A percentile compares a stretch with the other conserved stretches of the same genome.
phyloP scores from a whole-genome alignment of 2,888 invertebrate species.

The Pterostichus niger region DNA sequence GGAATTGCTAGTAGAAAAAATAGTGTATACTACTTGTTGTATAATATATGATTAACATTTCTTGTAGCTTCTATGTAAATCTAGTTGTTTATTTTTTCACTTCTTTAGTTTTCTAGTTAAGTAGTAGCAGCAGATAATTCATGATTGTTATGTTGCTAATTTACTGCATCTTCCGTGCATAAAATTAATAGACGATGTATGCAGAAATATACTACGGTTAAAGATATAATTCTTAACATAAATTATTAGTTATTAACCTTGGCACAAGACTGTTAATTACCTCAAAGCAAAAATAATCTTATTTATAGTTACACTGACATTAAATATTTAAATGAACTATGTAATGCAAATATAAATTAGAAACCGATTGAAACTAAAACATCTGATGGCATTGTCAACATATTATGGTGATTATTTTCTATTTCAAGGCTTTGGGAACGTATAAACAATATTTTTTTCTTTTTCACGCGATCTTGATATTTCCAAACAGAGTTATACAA shows the following conservation, averaged over 20 bases:
- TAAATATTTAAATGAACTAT: slow-evolving; percentile 24
- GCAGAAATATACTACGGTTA: slow-evolving; percentile 9
- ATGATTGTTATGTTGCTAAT: slow-evolving; percentile 27
- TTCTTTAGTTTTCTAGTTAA: neutral
- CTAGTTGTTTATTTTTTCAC: too few species aligned
- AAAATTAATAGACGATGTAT: slow-evolving; percentile 29
- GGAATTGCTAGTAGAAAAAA: too few species aligned
- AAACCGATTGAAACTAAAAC: slow-evolving; percentile 17
- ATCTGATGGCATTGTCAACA: slow-evolving; percentile 20
- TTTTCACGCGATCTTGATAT: slow-evolving; percentile 55
- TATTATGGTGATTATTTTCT: neutral
- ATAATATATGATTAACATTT: too few species aligned
- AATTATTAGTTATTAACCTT: slow-evolving; percentile 61
- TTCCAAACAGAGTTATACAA: slow-evolving; percentile 51
- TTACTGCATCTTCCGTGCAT: slow-evolving; percentile 46
- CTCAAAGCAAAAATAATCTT: slow-evolving; percentile 14
- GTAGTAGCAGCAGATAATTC: neutral
- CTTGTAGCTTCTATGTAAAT: too few species aligned
- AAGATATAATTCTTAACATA: slow-evolving; percentile 45
- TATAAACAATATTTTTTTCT: slow-evolving; percentile 54
- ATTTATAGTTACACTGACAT: slow-evolving; percentile 28
- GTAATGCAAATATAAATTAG: neutral
- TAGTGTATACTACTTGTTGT: too few species aligned
- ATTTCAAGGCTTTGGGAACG: slow-evolving; percentile 48
- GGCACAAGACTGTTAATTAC: slow-evolving; percentile 42